Evolutionary conservation across 2,888 invertebrate species (phyloP).

Genomic region (Caenorhabditis sp.): DNA sequence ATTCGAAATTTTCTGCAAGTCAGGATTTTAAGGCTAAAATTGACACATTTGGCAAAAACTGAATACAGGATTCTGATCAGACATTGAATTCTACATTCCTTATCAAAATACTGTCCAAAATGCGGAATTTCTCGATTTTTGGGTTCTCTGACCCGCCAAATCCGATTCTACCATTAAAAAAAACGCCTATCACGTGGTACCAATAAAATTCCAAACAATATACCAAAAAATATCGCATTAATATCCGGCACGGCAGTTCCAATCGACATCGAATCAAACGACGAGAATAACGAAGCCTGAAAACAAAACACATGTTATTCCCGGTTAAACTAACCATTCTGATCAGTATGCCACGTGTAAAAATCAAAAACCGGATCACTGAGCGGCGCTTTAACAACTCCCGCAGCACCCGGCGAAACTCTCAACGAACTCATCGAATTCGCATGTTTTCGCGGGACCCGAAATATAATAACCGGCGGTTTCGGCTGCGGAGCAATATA

Average conservation of each 20-base stretch:
- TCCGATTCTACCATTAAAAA: not conserved
- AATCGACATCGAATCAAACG: conserved; percentile 57
- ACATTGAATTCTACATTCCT: no score
- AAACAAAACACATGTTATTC: no score
- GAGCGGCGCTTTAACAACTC: conserved; percentile 34
- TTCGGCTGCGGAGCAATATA: no score
- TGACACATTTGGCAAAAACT: no score
- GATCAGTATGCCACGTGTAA: conserved; percentile 63
- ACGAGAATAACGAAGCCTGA: conserved; percentile 56
- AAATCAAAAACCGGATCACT: conserved; percentile 66
- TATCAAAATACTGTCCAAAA: no score
- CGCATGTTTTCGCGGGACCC: conserved; percentile 40
- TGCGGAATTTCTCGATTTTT: no score
- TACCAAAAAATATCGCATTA: conserved; percentile 68
- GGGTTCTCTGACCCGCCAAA: no score
- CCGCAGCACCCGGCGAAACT: conserved; percentile 31
- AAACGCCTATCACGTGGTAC: not conserved
- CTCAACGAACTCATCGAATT: conserved; percentile 30
- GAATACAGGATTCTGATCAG: no score
- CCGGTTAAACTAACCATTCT: conserved; percentile 11
- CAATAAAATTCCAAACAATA: conserved; percentile 1
- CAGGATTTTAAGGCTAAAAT: no score
- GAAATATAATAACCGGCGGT: conserved; percentile 45
- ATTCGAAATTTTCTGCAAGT: no score
- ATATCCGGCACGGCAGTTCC: conserved; percentile 59